Percentiles rank a stretch among this genome's conserved stretches.
Evolutionary conservation across 2,113 vertebrate species (phyloP).

Genomic region (Proteles cristata): DNA sequence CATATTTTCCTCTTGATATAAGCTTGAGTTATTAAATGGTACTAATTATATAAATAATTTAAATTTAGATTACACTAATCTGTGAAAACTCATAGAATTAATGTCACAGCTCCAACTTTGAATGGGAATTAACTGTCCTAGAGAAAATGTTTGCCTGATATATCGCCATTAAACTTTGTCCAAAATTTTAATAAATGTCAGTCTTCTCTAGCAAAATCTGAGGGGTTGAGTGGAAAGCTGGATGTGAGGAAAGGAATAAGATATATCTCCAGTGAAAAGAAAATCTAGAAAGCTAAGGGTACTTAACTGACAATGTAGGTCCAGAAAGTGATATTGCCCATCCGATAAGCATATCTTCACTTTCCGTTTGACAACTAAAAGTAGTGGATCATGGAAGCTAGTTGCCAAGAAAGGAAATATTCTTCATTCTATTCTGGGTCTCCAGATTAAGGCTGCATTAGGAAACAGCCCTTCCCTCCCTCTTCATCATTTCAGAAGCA

Average conservation of each 20-base stretch:
- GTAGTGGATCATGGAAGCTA: neutral
- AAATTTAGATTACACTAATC: neutral
- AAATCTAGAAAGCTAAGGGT: neutral
- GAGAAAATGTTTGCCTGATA: neutral
- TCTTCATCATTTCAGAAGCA: neutral
- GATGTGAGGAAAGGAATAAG: neutral
- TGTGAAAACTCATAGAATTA: conserved; percentile 26
- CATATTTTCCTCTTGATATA: neutral
- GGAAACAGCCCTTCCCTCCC: neutral
- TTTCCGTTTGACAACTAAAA: neutral
- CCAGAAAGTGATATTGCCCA: neutral
- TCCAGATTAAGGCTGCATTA: neutral
- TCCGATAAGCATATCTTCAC: neutral
- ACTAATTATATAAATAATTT: neutral
- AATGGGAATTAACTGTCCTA: neutral
- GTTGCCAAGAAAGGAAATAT: neutral
- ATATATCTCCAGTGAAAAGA: neutral
- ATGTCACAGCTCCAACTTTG: neutral
- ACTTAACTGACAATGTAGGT: neutral
- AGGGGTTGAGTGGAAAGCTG: neutral
- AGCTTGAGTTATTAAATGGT: neutral
- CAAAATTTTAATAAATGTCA: neutral
- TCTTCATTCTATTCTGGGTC: neutral
- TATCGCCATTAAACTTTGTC: neutral
- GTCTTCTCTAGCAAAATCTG: neutral